Percentiles rank a stretch among this genome's conserved stretches.
Conservation (phyloP, 1,140 invertebrate species). For the Muscidifurax raptorellus region DNA sequence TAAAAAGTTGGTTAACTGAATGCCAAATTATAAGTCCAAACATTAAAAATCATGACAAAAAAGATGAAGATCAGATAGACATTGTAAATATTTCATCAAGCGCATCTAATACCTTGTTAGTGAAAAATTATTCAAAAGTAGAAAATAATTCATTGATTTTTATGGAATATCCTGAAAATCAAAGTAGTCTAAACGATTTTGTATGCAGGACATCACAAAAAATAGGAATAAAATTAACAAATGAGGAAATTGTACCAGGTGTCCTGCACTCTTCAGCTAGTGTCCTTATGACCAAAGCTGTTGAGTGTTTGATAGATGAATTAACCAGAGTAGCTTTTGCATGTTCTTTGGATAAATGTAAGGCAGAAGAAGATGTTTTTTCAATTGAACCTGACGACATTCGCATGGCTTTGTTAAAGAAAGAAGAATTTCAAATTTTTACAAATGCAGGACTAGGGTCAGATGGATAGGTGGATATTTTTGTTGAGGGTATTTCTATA, state of each 20-base stretch:
- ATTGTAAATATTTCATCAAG: slow-evolving; percentile 39
- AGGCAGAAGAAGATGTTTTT: slow-evolving; percentile 54
- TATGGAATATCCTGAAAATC: slow-evolving; percentile 61
- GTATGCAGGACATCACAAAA: slow-evolving; percentile 64
- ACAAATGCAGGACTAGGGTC: slow-evolving; percentile 70
- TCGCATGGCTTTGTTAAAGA: slow-evolving; percentile 61
- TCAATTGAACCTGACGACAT: slow-evolving; percentile 65
- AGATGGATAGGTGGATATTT: slow-evolving; percentile 33
- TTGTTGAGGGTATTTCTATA: neutral
- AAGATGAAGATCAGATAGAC: slow-evolving; percentile 60
- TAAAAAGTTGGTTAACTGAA: slow-evolving; percentile 33
- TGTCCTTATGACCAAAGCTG: slow-evolving; percentile 64
- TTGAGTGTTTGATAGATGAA: slow-evolving; percentile 68
- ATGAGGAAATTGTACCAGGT: slow-evolving; percentile 67
- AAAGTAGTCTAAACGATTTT: slow-evolving; percentile 61
- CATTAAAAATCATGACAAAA: slow-evolving; percentile 21
- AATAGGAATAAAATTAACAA: slow-evolving; percentile 63
- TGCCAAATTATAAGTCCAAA: slow-evolving; percentile 4
- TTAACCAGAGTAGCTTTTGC: slow-evolving; percentile 65
- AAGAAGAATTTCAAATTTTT: slow-evolving; percentile 72
- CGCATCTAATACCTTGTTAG: slow-evolving; percentile 20
- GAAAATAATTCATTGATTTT: slow-evolving; percentile 47
- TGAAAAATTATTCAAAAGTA: slow-evolving; percentile 16
- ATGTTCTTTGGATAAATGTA: slow-evolving; percentile 65
- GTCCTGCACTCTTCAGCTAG: slow-evolving; percentile 63